Evolutionary conservation across 1,140 invertebrate species (phyloP).

Genomic region (Heliconius himera): DNA sequence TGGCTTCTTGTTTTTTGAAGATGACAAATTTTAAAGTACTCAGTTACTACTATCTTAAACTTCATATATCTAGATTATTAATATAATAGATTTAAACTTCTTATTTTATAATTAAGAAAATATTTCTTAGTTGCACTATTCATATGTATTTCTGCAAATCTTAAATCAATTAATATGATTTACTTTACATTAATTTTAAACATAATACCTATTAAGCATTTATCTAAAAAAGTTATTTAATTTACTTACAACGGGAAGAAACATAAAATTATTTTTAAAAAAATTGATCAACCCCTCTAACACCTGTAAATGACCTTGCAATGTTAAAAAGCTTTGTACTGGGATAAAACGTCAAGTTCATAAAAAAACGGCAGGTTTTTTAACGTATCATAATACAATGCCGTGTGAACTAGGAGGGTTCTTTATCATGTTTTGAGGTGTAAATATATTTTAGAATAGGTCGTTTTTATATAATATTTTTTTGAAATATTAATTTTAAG

Average conservation of each 20-base stretch:
- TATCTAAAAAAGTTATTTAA: background rate
- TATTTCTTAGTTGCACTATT: no score
- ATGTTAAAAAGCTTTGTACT: background rate
- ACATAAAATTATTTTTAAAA: background rate
- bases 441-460: no score
- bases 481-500: background rate
- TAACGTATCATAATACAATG: background rate
- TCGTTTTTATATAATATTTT: no score
- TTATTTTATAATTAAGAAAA: no score
- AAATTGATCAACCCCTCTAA: background rate
- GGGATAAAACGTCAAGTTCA: slow-evolving; percentile 3
- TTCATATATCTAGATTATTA: no score
- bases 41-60: background rate
- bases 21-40: background rate
- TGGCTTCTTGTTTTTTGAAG: background rate
- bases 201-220: no score
- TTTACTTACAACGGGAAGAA: background rate
- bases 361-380: background rate
- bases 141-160: no score
- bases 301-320: slow-evolving; percentile 10
- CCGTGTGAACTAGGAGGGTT: background rate
- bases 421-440: background rate
- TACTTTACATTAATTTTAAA: no score
- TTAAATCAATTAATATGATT: no score
- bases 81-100: no score